Evolutionary conservation across 2,797 vertebrate species (phyloP).

Genomic region (Fistularia tabacaria): DNA sequence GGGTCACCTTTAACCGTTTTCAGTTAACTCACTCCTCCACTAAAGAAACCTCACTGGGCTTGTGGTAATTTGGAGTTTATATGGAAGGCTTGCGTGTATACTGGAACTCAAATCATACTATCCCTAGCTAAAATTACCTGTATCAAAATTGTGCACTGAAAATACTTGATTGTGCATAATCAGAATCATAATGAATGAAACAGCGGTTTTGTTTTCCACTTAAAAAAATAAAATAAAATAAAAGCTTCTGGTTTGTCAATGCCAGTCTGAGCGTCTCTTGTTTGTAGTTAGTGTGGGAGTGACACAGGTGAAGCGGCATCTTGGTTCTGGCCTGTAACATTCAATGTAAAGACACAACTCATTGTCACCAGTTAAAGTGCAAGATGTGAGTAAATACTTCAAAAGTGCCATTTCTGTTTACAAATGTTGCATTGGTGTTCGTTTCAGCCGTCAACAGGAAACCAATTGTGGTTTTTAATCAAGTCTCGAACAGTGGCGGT

Average conservation of each 20-base stretch:
- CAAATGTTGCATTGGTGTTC: too few relatives aligned
- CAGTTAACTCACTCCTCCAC: constrained; percentile 48
- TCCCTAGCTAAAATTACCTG: constrained; percentile 71
- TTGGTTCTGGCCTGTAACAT: too few relatives aligned
- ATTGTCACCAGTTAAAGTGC: too few relatives aligned
- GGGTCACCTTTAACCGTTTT: constrained; percentile 63
- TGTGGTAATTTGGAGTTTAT: constrained; percentile 79
- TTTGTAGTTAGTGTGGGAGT: not conserved
- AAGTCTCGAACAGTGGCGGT: too few relatives aligned
- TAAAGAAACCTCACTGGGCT: constrained; percentile 83
- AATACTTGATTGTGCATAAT: constrained; percentile 73
- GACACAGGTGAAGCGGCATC: too few relatives aligned
- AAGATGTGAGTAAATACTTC: too few relatives aligned
- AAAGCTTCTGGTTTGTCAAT: constrained; percentile 80
- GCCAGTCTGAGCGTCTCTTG: constrained; percentile 16
- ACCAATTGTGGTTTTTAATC: too few relatives aligned
- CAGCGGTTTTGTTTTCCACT: constrained; percentile 70
- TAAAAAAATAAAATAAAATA: constrained; percentile 65
- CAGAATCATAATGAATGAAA: constrained; percentile 71
- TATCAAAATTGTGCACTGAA: constrained; percentile 73
- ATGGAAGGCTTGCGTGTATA: constrained; percentile 69
- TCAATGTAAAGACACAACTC: too few relatives aligned
- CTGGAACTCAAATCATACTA: constrained; percentile 69
- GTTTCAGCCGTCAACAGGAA: too few relatives aligned
- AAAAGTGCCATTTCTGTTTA: too few relatives aligned